Conservation (phyloP, 2,888 invertebrate genomes). For the Phalera bucephala region DNA sequence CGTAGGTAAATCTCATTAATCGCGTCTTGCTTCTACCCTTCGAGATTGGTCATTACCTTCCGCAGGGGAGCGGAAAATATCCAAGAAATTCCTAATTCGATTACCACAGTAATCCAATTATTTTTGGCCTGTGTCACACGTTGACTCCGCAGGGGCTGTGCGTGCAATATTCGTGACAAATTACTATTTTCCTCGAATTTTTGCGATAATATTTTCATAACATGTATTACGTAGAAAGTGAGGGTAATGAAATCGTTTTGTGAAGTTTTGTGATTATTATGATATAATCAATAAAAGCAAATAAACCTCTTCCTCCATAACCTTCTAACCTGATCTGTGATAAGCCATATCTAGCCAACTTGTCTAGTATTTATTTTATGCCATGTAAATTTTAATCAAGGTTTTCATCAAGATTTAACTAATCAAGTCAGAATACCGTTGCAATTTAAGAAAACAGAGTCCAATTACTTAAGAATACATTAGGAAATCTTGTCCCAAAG, state of each 20-base stretch:
- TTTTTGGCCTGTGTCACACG: constrained; percentile 47
- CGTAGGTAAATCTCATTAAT: constrained; percentile 1
- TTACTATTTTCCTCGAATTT: constrained; percentile 20
- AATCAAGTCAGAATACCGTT: no score
- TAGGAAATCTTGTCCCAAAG: no score
- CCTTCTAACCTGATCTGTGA: no score
- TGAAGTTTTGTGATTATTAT: no score
- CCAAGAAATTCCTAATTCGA: constrained; percentile 69
- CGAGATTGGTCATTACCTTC: constrained; percentile 45
- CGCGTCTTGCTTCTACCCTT: constrained; percentile 6
- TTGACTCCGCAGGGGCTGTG: constrained; percentile 25
- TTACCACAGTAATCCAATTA: constrained; percentile 68
- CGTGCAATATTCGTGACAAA: constrained; percentile 25
- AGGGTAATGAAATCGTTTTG: not conserved
- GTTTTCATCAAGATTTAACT: no score
- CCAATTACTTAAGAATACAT: no score
- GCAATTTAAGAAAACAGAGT: no score
- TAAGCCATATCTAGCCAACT: no score
- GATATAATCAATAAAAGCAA: no score
- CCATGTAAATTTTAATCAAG: no score
- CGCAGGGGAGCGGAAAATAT: constrained; percentile 57
- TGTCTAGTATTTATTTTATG: no score
- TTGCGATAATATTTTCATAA: constrained; percentile 4
- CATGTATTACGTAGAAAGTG: constrained; percentile 1
- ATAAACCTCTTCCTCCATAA: no score